Evolutionary conservation across 1,140 invertebrate genomes (phyloP).

Genomic region (fruit fly (Drosophila melanogaster)): DNA sequence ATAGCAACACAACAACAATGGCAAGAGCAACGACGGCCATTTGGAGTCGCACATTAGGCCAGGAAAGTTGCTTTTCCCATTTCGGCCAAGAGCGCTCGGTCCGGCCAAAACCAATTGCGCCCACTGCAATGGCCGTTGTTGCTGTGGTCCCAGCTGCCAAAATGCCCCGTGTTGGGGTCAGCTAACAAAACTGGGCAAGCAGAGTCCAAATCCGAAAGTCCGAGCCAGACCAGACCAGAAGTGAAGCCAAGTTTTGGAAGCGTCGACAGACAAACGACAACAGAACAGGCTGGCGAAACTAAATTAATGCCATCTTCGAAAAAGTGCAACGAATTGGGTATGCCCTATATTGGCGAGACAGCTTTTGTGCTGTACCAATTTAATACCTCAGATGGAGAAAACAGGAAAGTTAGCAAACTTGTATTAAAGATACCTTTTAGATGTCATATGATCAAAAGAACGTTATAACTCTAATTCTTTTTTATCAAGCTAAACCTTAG

Average conservation of each 20-base stretch:
- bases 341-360: neutral
- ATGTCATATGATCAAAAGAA: no score
- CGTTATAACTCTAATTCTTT: no score
- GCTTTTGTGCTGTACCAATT: no score
- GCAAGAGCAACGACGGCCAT: conserved; percentile 14
- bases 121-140: conserved; percentile 56
- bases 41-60: conserved; percentile 56
- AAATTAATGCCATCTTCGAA: conserved; percentile 39
- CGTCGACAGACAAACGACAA: conserved; percentile 42
- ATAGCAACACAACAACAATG: conserved; percentile 17
- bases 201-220: conserved; percentile 43
- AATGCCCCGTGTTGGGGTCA: conserved; percentile 59
- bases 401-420: neutral
- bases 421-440: no score
- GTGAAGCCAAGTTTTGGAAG: conserved; percentile 22
- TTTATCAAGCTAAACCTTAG: neutral
- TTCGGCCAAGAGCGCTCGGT: conserved; percentile 39
- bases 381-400: neutral
- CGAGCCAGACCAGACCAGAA: conserved; percentile 30
- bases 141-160: conserved; percentile 73
- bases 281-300: conserved; percentile 16
- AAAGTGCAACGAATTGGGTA: conserved; percentile 2
- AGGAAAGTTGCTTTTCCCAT: conserved; percentile 39
- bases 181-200: conserved; percentile 32
- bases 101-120: conserved; percentile 75